phyloP scores from a whole-genome alignment of 2,888 invertebrate genomes.

The Allacma fusca region DNA sequence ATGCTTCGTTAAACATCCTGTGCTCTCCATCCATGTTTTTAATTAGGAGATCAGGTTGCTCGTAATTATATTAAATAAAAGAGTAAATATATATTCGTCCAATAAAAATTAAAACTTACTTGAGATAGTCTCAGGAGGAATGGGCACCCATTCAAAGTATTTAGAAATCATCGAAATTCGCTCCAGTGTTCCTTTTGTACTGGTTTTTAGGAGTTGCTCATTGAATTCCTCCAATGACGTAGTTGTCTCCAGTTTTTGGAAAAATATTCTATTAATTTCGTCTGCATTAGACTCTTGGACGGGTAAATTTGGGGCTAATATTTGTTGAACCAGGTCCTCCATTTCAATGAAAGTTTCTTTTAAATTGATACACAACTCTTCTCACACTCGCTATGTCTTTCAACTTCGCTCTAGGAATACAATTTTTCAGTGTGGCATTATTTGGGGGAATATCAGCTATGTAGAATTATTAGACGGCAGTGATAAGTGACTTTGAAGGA shows the following conservation, averaged over 20 bases:
- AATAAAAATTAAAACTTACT: too few relatives aligned
- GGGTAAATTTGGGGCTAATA: not conserved
- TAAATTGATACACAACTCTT: too few relatives aligned
- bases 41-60: not conserved
- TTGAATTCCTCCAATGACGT: slow-evolving; percentile 37
- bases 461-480: too few relatives aligned
- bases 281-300: slow-evolving; percentile 36
- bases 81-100: too few relatives aligned
- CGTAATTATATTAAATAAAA: not conserved
- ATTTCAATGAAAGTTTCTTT: not conserved
- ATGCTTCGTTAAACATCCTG: too few relatives aligned
- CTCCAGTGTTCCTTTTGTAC: slow-evolving; percentile 10
- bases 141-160: slow-evolving; percentile 53
- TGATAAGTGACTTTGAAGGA: too few relatives aligned
- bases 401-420: too few relatives aligned
- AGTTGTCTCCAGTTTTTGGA: slow-evolving; percentile 46
- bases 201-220: slow-evolving; percentile 41
- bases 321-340: not conserved
- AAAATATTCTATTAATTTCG: slow-evolving; percentile 49
- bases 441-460: too few relatives aligned
- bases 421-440: too few relatives aligned
- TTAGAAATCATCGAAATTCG: slow-evolving; percentile 47
- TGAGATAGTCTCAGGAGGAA: slow-evolving; percentile 42
- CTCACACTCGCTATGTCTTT: too few relatives aligned
- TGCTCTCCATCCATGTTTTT: too few relatives aligned